Evolutionary conservation across 2,113 vertebrate species (phyloP).

Genomic region (Sylvia atricapilla): DNA sequence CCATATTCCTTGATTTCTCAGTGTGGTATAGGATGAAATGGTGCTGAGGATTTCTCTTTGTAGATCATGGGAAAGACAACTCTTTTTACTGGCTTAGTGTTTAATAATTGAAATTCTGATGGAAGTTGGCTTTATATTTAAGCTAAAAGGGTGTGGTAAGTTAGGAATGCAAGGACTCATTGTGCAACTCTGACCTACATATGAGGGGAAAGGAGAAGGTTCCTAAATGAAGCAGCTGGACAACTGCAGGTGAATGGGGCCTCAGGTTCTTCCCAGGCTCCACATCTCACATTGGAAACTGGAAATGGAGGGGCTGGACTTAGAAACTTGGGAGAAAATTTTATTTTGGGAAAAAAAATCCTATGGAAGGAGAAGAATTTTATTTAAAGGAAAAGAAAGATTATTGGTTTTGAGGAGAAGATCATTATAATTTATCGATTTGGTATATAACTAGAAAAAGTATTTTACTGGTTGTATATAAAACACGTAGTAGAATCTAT

Average conservation of each 20-base stretch:
- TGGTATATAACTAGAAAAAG: neutral
- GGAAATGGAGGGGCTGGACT: neutral
- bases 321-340: neutral
- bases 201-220: neutral
- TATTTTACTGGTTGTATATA: neutral
- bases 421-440: neutral
- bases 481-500: neutral
- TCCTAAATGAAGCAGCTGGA: neutral
- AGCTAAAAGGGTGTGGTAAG: neutral
- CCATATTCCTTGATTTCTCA: neutral
- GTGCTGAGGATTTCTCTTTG: neutral
- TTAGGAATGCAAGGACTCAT: neutral
- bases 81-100: neutral
- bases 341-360: neutral
- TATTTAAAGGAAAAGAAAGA: neutral
- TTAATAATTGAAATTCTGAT: neutral
- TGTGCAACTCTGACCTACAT: neutral
- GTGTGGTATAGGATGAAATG: neutral
- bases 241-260: neutral
- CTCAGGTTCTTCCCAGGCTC: neutral
- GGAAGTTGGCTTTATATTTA: neutral
- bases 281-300: neutral
- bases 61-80: neutral
- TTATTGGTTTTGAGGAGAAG: neutral
- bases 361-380: neutral